Base-by-base conservation (phyloP, 2,113 vertebrate genomes). In the Opisthocomus hoazin region DNA sequence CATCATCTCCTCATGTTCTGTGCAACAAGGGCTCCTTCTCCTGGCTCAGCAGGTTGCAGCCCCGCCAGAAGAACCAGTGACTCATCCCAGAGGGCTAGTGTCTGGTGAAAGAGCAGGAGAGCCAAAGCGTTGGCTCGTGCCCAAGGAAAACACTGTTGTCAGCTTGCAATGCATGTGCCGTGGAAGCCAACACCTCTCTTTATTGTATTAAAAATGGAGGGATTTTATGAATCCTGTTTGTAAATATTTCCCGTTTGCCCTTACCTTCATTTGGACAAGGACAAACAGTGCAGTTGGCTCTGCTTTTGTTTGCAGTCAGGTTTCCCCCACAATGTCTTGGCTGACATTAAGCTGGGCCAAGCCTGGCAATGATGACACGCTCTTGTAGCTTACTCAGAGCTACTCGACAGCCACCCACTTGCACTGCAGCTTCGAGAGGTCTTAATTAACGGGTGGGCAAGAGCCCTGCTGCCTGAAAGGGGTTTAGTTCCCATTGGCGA, bases 11-110 rank as follows among this genome's bases (percentile, higher is more conserved):
- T 78, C 76, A 84, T 56, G 63, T 46, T 87, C 80, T 57, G 13
- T 64, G 64, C 87, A 91, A 43, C 70, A 37, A 90, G 93, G 76
- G 43, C 84, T 96, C 93, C 90, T 95, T 90, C 88, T 88, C 90
- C 94, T 45, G 68, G 71, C 85, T 84, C 83, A 61, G 54, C 73
- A 90, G 92, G 21, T 88, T 77, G 68, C 64, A 54, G 71, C 58
- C 75, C 75, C 3, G 9, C 84, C 86, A 6, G 20, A 95, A 85
- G 90, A 92, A 81, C 76, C 68, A 70, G 83, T 94, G 96, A 95
- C 76, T 97, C 94, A 96, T 56, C 76, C 24, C 83, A 22, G 54
- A 86, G 64, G 46, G 23, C 78, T 96, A 82, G 37, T 80, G 79
- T 58, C 66, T 34, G 64, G 80, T 88, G 69, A 78, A 71, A 95